Conservation (phyloP, 2,113 vertebrate genomes). For the Lutjanus erythropterus region DNA sequence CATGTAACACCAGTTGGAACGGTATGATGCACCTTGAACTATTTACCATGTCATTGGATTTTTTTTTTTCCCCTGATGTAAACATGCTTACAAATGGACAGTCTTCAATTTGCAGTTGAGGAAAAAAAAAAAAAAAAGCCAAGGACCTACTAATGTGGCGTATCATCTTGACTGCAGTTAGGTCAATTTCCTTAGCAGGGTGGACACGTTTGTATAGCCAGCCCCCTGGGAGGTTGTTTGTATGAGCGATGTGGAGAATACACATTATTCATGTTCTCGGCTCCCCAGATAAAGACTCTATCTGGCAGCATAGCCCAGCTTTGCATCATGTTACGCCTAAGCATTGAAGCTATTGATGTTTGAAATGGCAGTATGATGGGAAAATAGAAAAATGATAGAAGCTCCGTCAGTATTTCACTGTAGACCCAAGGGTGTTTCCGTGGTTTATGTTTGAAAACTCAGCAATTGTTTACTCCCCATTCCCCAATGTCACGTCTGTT, state of each 20-base stretch:
- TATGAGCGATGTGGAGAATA: slow-evolving; percentile 61
- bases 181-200: slow-evolving; percentile 69
- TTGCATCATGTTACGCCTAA: slow-evolving; percentile 60
- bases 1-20: slow-evolving; percentile 39
- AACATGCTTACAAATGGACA: slow-evolving; percentile 59
- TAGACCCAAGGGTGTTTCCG: slow-evolving; percentile 56
- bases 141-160: slow-evolving; percentile 53
- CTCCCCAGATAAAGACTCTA: slow-evolving; percentile 65
- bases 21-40: slow-evolving; percentile 45
- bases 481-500: slow-evolving; percentile 58
- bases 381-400: slow-evolving; percentile 63
- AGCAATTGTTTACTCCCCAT: slow-evolving; percentile 67
- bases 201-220: slow-evolving; percentile 61
- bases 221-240: slow-evolving; percentile 64
- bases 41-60: slow-evolving; percentile 58
- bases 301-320: slow-evolving; percentile 55
- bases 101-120: slow-evolving; percentile 42
- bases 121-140: slow-evolving; percentile 4
- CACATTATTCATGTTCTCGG: slow-evolving; percentile 75
- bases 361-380: slow-evolving; percentile 62
- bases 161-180: slow-evolving; percentile 65
- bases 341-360: slow-evolving; percentile 68
- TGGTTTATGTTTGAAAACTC: slow-evolving; percentile 68
- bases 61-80: slow-evolving; percentile 33
- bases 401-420: slow-evolving; percentile 45